Base-by-base conservation (phyloP, 2,888 invertebrate species). In the Drosophila robusta region DNA sequence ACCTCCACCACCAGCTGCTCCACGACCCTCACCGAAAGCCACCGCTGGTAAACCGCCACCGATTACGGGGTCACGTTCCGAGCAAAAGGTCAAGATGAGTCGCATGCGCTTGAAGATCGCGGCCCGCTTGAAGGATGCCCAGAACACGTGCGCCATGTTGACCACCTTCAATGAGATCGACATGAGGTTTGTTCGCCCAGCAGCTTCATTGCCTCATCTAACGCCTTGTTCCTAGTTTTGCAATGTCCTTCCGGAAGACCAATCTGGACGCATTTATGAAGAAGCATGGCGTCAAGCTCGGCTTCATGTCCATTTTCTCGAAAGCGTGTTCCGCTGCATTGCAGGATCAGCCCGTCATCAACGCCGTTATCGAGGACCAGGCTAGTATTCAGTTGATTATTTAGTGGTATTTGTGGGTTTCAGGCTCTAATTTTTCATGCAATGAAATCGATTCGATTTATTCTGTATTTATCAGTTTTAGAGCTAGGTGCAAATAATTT, bases 101-200 rank as follows among this genome's bases (percentile, higher is more conserved):
- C 94, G 99, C 70, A 99, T 99, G 99, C 94, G 99, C 36, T 94
- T 94, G 87, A 96, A 98, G 88, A 99, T 99, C 90, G 98, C 99
- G 0, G 95, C 97, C 82, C 95, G 99, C 44, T 93, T 99, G 83
- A 99, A 99, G 93, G 98, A 99, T 75, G 99, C 99, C 0, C 99
- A 99, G 93, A 98, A 99, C 92, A 96, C 96, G 0, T 98, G 98
- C 92, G 99, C 99, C 0, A 99, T 99, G 98, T 93, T 99, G 78
- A 99, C 99, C 1, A 99, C 99, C 0, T 99, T 99, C 93, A 99
- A 99, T 93, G 99, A 99, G 94, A 95, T 99, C 78, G 99, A 99
- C 92, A 99, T 99, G 99, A 91, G 90, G 90, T 91, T 32, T 63
- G 75, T 39, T 26, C 8, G 8, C 1, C 26, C 4, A 16, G 4